A percentile compares a stretch with the other conserved stretches of the same genome.
phyloP scores from a whole-genome alignment of 2,888 invertebrate species.

The Theretra japonica region DNA sequence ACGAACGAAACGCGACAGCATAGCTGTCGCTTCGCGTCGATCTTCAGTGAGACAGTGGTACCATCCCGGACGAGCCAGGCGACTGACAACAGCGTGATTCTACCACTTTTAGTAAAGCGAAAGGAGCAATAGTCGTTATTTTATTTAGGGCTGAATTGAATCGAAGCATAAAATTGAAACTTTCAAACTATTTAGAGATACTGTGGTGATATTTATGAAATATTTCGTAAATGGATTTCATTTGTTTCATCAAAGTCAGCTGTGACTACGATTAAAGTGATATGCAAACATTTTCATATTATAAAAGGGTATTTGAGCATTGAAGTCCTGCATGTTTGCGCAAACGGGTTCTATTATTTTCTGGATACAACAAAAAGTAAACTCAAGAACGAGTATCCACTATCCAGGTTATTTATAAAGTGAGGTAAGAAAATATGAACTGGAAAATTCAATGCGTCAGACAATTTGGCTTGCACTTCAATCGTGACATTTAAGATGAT shows the following conservation, averaged over 20 bases:
- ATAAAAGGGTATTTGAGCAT: too few species aligned
- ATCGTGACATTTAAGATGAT: conserved; percentile 18
- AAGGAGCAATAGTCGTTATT: too few species aligned
- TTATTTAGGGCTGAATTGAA: background rate
- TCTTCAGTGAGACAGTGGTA: too few species aligned
- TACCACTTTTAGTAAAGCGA: too few species aligned
- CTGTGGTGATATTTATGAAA: background rate
- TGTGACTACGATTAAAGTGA: too few species aligned
- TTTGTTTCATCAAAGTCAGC: too few species aligned
- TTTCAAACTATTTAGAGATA: background rate
- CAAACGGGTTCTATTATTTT: background rate
- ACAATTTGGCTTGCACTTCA: conserved; percentile 26
- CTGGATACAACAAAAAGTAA: background rate
- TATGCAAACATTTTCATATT: too few species aligned
- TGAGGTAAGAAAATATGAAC: background rate
- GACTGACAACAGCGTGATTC: too few species aligned
- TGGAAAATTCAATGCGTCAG: background rate
- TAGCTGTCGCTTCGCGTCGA: too few species aligned
- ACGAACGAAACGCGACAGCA: too few species aligned
- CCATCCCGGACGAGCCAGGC: too few species aligned
- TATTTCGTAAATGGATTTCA: background rate
- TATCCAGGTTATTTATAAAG: background rate
- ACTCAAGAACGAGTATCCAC: background rate
- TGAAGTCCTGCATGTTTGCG: too few species aligned
- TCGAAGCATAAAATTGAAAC: background rate